Evolutionary conservation across 2,113 vertebrate species (phyloP), one percentile per base, ranked within the genome.

Genomic region (Pelecanoides urinatrix): DNA sequence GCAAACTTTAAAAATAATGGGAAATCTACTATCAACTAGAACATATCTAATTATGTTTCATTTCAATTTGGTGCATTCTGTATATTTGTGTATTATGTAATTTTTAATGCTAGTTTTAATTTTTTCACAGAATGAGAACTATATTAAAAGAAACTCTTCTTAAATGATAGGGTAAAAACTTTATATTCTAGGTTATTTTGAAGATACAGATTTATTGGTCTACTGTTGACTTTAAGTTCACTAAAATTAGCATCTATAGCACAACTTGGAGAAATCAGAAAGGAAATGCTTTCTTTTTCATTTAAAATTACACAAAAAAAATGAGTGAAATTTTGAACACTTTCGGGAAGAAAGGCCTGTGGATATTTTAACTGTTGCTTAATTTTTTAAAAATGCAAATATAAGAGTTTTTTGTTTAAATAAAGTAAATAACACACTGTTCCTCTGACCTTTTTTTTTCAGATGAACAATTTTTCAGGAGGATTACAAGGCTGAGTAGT

Each of bases 401-500:
- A n/a, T 21, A 38, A 55, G 42, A 16, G 30, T 53, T 58, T 29
- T 38, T 76, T 55, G 80, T n/a, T n/a, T n/a, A 65, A 87, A 75
- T 50, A 32, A 92, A 92, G 26, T 30, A 49, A 68, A 47, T 68
- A 85, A 56, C 32, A 59, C 17, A 40, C 12, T 45, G 29, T 61
- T 8, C 26, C 49, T 72, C 26, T 71, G 87, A 79, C 85, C 72
- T 20, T 86, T 87, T 86, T 87, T 76, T 91, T 90, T 95, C 86
- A 80, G 55, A 95, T 44, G 91, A 94, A 72, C 72, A 92, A n/a
- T 89, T 94, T 94, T 95, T 88, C 94, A 86, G 90, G 76, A 94
- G 79, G 80, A 90, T 88, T 96, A 93, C 90, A 93, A 97, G 96
- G 91, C 92, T 90, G 93, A 97, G 88, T n/a, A 87, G 87, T 91